Base-by-base conservation (phyloP, 2,888 invertebrate genomes). In the Blastobasis adustella region DNA sequence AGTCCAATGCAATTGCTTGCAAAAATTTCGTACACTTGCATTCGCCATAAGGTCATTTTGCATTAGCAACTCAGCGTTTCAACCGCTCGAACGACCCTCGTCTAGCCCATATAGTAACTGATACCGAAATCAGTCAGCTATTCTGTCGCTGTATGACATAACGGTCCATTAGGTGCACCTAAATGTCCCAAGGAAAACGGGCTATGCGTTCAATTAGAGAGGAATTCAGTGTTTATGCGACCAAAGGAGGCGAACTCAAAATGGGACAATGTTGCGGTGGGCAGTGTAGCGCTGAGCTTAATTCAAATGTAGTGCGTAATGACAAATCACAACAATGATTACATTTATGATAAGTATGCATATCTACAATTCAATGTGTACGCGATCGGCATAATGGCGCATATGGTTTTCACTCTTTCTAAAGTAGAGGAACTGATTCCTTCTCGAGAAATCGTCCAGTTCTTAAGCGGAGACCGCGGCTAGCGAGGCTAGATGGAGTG, bases 11-110 rank as follows among this genome's bases (percentile, higher is more conserved):
- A 45, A 43, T 43, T 41, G 43, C 44, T 45, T 38, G 46, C 46
- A 51, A 54, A 54, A 54, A 46, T 53, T 49, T 54, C 49, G 49
- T 45, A 36, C 43, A 47, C 45, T 45, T 45, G 45, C 45, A 45
- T 54, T 66, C 69, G 67, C 69, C 67, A 48, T 8, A 66, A 71
- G 71, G 71, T 71, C 70, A 65, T 55, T 52, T 58, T 58, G 52
- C 23, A 58, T 55, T 54, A 48, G 57, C 59, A 56, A 58, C 54
- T 49, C 37, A 6, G 37, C 51, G 39, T 44, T 37, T 10, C 41
- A 40, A 37, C 37, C 36, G 48, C 42, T 42, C 46, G 9, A 9
- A 9, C 9, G 46, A 6, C n/a, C 37, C 7, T 10, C 5, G 45
- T 45, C 45, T 45, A 45, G 6, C 5, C 10, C 23, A 23, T 23